Evolutionary conservation across 2,113 vertebrate genomes (phyloP).

Genomic region (Vulpes lagopus): DNA sequence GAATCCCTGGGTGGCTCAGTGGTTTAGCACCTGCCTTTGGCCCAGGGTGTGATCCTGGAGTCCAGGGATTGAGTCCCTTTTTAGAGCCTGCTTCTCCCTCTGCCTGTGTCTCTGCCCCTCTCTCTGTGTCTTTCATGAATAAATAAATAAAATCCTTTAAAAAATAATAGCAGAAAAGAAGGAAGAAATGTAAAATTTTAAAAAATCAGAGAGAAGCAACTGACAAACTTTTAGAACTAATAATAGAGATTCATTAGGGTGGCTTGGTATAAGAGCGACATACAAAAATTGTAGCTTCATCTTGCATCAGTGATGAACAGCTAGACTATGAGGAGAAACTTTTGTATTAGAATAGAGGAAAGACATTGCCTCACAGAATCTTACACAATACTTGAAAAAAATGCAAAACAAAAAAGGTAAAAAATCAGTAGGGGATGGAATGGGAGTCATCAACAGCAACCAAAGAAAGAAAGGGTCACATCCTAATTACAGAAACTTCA

Average conservation of each 20-base stretch:
- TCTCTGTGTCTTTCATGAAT: too few relatives aligned
- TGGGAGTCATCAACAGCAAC: not conserved
- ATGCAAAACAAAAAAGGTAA: not conserved
- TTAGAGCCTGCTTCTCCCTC: too few relatives aligned
- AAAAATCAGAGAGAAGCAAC: not conserved
- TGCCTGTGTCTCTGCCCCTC: too few relatives aligned
- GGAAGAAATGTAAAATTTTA: not conserved
- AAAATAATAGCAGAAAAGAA: too few relatives aligned
- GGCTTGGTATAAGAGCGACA: not conserved
- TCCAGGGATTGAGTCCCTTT: too few relatives aligned
- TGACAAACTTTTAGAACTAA: not conserved
- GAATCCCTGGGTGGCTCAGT: too few relatives aligned
- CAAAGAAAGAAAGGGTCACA: not conserved
- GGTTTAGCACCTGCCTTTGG: too few relatives aligned
- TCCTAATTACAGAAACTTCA: not conserved
- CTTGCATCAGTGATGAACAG: not conserved
- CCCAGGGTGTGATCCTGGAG: too few relatives aligned
- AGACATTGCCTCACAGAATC: not conserved
- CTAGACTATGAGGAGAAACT: not conserved
- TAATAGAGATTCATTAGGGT: not conserved
- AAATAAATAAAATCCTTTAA: too few relatives aligned
- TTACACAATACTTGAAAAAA: slow-evolving; percentile 2
- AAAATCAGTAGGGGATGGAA: not conserved
- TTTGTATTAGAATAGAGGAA: not conserved
- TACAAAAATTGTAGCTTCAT: slow-evolving; percentile 23